These are phyloP conservation scores for Seison nebaliae DNA, from an alignment of 1,140 invertebrate species.

Conservation along the genomic window DNA sequence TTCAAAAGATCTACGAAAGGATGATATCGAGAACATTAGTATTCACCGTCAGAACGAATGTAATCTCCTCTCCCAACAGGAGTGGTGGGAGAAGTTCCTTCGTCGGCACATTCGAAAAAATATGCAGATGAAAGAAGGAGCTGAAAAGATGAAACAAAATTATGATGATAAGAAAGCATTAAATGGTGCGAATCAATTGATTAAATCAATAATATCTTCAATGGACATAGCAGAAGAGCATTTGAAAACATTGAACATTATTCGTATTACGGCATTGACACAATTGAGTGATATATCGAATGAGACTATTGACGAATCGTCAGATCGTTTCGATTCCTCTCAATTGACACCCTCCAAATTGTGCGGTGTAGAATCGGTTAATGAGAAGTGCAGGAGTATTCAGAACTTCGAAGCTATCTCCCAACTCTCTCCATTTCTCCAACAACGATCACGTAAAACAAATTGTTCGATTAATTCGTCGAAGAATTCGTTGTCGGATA, in stretches of 20 bases:
- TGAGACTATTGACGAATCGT: not conserved
- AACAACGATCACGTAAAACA: no score
- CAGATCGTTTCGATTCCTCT: not conserved
- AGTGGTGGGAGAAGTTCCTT: no score
- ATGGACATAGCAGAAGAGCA: conserved; percentile 9
- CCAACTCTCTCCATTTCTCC: no score
- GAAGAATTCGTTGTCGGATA: no score
- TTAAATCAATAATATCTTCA: conserved; percentile 8
- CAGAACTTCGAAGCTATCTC: no score
- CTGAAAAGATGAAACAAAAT: conserved; percentile 10
- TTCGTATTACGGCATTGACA: conserved; percentile 5
- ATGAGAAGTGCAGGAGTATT: not conserved
- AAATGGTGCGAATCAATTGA: conserved; percentile 2
- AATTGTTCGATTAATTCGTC: no score
- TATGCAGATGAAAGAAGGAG: conserved; percentile 12
- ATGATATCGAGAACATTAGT: no score
- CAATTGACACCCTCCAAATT: not conserved
- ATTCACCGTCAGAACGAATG: no score
- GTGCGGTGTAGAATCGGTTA: not conserved
- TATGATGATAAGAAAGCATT: conserved; percentile 8
- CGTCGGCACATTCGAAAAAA: no score
- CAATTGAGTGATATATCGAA: conserved; percentile 8
- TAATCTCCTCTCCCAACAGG: no score
- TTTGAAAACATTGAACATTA: conserved; percentile 7
- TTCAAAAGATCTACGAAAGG: no score